Conservation (phyloP, 2,113 vertebrate genomes). For the Pterocles gutturalis region DNA sequence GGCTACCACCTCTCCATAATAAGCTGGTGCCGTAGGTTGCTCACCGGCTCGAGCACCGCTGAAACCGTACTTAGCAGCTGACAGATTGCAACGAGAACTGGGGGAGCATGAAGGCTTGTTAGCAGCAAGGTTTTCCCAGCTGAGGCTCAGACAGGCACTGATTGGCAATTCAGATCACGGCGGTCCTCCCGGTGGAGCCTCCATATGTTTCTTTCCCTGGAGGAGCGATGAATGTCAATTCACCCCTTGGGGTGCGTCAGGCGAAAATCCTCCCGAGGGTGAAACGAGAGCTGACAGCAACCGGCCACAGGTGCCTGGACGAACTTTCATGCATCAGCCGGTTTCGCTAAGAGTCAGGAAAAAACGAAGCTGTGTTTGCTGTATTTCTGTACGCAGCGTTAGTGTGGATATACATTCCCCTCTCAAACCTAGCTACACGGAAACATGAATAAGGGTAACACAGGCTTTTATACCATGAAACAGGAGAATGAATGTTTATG, state of each 20-base stretch:
- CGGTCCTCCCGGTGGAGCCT: slow-evolving; percentile 37
- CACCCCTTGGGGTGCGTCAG: slow-evolving; percentile 58
- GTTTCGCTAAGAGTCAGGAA: neutral
- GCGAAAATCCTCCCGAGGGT: slow-evolving; percentile 43
- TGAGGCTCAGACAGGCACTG: slow-evolving; percentile 46
- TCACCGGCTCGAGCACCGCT: neutral
- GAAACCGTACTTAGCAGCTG: slow-evolving; percentile 50
- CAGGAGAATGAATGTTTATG: neutral
- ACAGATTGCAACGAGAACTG: slow-evolving; percentile 60
- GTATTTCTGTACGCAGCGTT: fast-evolving
- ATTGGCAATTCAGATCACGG: slow-evolving; percentile 66
- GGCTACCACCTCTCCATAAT: neutral
- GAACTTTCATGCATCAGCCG: neutral
- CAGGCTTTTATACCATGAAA: fast-evolving
- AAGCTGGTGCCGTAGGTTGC: slow-evolving; percentile 7
- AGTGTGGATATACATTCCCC: fast-evolving
- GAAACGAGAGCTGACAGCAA: slow-evolving; percentile 63
- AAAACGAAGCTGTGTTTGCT: neutral
- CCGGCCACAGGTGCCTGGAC: slow-evolving; percentile 50
- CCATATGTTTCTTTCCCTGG: slow-evolving; percentile 70
- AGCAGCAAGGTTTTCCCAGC: slow-evolving; percentile 63
- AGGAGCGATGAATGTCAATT: slow-evolving; percentile 73
- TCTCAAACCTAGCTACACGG: neutral
- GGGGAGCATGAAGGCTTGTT: slow-evolving; percentile 69
- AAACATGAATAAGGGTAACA: neutral